phyloP scores from a whole-genome alignment of 2,888 invertebrate species.

The Dolomedes plantarius region DNA sequence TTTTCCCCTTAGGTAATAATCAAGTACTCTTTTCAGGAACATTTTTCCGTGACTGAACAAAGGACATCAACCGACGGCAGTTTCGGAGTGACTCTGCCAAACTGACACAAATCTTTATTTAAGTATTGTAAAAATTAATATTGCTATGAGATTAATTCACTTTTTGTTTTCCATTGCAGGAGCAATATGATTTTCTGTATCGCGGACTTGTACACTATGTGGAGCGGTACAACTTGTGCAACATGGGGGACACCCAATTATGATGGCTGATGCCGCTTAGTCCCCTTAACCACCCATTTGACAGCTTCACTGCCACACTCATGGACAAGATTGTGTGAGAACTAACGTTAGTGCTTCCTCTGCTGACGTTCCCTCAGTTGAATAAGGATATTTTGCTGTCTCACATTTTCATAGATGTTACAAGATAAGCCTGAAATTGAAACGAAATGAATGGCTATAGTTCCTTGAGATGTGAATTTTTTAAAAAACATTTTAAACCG shows the following conservation, averaged over 20 bases:
- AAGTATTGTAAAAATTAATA: too few relatives aligned
- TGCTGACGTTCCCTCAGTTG: slow-evolving; percentile 38
- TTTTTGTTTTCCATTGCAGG: slow-evolving; percentile 79
- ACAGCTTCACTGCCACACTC: slow-evolving; percentile 61
- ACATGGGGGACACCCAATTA: slow-evolving; percentile 73
- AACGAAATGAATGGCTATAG: too few relatives aligned
- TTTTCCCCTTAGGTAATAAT: too few relatives aligned
- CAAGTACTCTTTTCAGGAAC: too few relatives aligned
- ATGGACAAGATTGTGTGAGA: slow-evolving; percentile 28
- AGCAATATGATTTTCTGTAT: slow-evolving; percentile 94
- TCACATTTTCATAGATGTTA: neutral
- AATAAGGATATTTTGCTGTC: neutral
- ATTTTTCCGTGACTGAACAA: too few relatives aligned
- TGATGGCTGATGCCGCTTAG: slow-evolving; percentile 61
- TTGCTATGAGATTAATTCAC: too few relatives aligned
- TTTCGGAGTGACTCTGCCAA: too few relatives aligned
- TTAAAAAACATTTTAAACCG: too few relatives aligned
- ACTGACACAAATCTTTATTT: too few relatives aligned
- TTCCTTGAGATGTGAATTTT: too few relatives aligned
- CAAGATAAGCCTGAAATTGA: too few relatives aligned
- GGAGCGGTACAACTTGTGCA: slow-evolving; percentile 73
- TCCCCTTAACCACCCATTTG: slow-evolving; percentile 40
- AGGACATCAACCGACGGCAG: too few relatives aligned
- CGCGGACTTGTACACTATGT: slow-evolving; percentile 83
- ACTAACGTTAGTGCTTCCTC: neutral